Percentiles rank a stretch among this genome's conserved stretches.
phyloP scores from a whole-genome alignment of 1,140 invertebrate genomes.

The Caenorhabditis tropicalis region DNA sequence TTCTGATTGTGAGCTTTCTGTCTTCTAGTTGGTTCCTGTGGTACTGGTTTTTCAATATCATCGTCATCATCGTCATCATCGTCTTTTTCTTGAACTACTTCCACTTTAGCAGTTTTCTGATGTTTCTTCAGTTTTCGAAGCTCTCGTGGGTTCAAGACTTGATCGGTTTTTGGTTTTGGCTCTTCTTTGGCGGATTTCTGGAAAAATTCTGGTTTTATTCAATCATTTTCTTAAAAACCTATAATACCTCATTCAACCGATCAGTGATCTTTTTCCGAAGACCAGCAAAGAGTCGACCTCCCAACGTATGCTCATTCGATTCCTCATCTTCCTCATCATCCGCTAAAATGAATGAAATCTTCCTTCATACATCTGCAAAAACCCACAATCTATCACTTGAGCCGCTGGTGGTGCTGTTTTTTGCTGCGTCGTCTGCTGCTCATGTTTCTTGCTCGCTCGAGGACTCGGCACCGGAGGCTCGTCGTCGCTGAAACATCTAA shows the following conservation, averaged over 20 bases:
- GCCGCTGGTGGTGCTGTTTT: not conserved
- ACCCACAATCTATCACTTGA: constrained; percentile 21
- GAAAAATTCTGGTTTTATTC: not conserved
- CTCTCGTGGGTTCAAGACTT: constrained; percentile 24
- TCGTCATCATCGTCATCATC: constrained; percentile 22
- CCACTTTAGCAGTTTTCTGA: not conserved
- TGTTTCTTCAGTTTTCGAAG: constrained; percentile 46
- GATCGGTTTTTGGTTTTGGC: not conserved
- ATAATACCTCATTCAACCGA: constrained; percentile 32
- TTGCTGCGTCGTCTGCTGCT: not conserved
- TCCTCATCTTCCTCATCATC: constrained; percentile 51
- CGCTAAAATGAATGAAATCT: not conserved
- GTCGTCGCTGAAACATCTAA: constrained; percentile 1
- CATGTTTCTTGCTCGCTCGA: constrained; percentile 5
- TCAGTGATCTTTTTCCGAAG: constrained; percentile 48
- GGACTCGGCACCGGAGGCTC: not conserved
- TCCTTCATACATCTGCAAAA: not conserved
- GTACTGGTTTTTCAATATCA: not conserved
- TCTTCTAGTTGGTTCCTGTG: not conserved
- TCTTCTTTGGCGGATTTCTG: constrained; percentile 3
- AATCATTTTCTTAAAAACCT: no score
- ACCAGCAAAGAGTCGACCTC: constrained; percentile 44
- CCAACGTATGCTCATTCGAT: constrained; percentile 1
- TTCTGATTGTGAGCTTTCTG: not conserved
- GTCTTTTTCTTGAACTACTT: not conserved